phyloP scores from a whole-genome alignment of 2,113 vertebrate species.

The Nerophis ophidion region DNA sequence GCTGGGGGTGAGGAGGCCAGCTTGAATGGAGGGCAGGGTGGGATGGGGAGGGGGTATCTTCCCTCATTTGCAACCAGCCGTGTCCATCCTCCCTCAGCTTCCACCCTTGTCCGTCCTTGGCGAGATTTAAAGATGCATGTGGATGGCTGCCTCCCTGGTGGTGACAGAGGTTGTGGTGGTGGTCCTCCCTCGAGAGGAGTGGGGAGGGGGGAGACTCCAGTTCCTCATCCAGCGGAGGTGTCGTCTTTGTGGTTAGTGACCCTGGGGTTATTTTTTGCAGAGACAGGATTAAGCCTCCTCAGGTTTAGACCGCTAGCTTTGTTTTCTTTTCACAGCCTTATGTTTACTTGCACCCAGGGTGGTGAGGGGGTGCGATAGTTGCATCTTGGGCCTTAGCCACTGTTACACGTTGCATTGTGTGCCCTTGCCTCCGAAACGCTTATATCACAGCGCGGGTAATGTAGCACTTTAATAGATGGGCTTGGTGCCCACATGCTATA shows the following conservation, averaged over 20 bases:
- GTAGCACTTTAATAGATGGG: conserved; percentile 32
- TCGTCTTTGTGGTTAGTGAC: conserved; percentile 54
- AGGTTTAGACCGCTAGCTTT: conserved; percentile 62
- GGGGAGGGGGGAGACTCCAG: conserved; percentile 24
- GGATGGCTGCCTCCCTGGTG: conserved; percentile 30
- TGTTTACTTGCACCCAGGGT: conserved; percentile 38
- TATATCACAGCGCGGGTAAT: conserved; percentile 32
- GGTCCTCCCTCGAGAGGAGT: conserved; percentile 30
- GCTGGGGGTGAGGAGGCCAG: conserved; percentile 29
- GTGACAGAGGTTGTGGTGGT: conserved; percentile 12
- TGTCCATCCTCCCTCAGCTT: conserved; percentile 36
- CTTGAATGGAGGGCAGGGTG: conserved; percentile 7
- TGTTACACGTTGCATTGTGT: conserved; percentile 41
- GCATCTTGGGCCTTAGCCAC: conserved; percentile 40
- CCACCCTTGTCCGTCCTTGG: conserved; percentile 36
- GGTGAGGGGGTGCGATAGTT: conserved; percentile 33
- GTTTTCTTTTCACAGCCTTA: conserved; percentile 44
- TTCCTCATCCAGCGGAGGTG: conserved; percentile 55
- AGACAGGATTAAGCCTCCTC: conserved; percentile 61
- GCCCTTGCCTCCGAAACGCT: conserved; percentile 32
- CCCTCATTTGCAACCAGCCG: conserved; percentile 33
- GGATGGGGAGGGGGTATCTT: conserved; percentile 35
- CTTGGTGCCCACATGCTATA: conserved; percentile 30
- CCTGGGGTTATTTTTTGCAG: conserved; percentile 48
- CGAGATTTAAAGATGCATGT: conserved; percentile 45